Conservation (phyloP, 2,113 vertebrate genomes). For the Ivindomyrus marchei region DNA sequence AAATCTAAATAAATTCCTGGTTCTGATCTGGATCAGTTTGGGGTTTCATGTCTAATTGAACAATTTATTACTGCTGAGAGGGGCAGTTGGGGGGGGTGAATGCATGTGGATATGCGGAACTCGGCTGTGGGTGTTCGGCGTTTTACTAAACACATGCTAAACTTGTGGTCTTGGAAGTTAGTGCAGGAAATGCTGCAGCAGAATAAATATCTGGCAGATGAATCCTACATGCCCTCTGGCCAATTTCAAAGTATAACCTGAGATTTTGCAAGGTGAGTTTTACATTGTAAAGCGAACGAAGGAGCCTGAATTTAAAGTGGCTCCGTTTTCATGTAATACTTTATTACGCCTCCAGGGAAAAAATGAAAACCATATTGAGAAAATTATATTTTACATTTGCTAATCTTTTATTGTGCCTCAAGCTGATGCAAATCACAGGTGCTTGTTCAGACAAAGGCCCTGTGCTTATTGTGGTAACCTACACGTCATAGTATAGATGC, state of each 20-base stretch:
- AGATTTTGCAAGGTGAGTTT: slow-evolving; percentile 1
- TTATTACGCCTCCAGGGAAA: slow-evolving; percentile 15
- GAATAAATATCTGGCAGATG: neutral
- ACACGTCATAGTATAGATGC: neutral
- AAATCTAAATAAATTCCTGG: neutral
- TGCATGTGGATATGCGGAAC: neutral
- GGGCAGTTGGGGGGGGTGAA: slow-evolving; percentile 48
- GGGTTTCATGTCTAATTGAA: neutral
- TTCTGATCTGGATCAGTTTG: neutral
- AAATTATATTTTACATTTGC: slow-evolving; percentile 14
- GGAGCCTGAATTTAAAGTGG: neutral
- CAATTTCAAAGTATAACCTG: neutral
- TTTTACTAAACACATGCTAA: neutral
- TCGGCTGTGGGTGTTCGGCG: neutral
- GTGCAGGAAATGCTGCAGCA: neutral
- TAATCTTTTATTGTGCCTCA: slow-evolving; percentile 8
- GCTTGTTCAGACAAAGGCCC: neutral
- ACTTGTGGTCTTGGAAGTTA: neutral
- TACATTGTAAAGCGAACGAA: neutral
- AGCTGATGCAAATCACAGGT: neutral
- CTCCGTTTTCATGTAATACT: neutral
- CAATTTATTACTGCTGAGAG: neutral
- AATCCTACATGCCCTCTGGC: neutral
- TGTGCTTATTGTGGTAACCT: neutral
- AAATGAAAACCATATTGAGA: slow-evolving; percentile 15